Conservation (phyloP, 2,113 vertebrate genomes). For the Abramis brama region DNA sequence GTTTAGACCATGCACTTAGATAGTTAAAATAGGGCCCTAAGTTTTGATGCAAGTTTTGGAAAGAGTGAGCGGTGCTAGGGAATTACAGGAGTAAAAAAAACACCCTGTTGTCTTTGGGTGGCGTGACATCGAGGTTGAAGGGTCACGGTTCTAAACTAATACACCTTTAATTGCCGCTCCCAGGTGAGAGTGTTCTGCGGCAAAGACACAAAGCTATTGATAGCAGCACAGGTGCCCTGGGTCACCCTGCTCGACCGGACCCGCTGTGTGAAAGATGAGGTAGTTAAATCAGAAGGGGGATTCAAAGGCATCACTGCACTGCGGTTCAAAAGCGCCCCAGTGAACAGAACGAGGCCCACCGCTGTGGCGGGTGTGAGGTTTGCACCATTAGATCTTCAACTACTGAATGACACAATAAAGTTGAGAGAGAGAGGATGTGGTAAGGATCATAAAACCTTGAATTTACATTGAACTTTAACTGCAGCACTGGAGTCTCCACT, state of each 20-base stretch:
- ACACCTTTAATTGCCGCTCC: conserved; percentile 70
- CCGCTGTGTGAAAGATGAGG: conserved; percentile 40
- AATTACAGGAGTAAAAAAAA: conserved; percentile 29
- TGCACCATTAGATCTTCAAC: not conserved
- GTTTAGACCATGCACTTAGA: no score
- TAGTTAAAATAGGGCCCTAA: no score
- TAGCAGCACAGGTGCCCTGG: conserved; percentile 50
- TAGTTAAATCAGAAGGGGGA: conserved; percentile 27
- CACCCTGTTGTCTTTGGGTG: conserved; percentile 7
- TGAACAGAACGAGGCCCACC: not conserved
- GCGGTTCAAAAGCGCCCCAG: conserved; percentile 31
- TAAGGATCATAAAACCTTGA: conserved; percentile 23
- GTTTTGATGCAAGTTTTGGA: not conserved
- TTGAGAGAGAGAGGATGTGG: not conserved
- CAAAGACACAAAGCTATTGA: conserved; percentile 63
- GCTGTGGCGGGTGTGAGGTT: not conserved
- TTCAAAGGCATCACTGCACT: conserved; percentile 58
- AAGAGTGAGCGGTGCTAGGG: not conserved
- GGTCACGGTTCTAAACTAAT: conserved; percentile 59
- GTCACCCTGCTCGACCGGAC: conserved; percentile 37
- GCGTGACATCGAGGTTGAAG: conserved; percentile 54
- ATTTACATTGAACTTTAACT: conserved; percentile 26
- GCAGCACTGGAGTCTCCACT: not conserved
- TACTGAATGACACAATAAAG: conserved; percentile 3
- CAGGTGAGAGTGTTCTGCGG: conserved; percentile 55